Evolutionary conservation across 2,113 vertebrate genomes (phyloP), one percentile per base, ranked within the genome.

Genomic region (Lepisosteus osseus): DNA sequence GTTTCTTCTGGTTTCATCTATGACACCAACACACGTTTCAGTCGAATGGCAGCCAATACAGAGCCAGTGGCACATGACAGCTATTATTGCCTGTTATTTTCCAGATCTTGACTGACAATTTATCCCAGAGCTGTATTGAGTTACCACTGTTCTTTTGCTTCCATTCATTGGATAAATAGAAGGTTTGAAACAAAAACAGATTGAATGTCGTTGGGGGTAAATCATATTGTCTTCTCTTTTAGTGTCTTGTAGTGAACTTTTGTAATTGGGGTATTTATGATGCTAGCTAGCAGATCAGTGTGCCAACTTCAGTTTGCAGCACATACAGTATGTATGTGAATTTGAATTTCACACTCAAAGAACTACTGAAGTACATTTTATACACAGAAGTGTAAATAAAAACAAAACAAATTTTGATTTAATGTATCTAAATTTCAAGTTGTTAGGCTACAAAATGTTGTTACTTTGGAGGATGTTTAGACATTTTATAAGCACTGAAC

Each of bases 81-180:
- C 86, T 83, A 87, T 92, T 94, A 88, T 91, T 73, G 61, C 71
- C 0, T 0, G 70, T 84, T 65, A 67, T 85, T 86, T 94, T 94
- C 93, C 91, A 86, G 91, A 93, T 84, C 61, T 71, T 72, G 77
- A 82, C 86, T 88, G 87, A 67, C 80, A 71, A 84, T 86, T 92
- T 90, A 92, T 84, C 83, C 78, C 73, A 44, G 72, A 65, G 70
- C 78, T 78, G 84, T 80, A 87, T 83, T 89, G 85, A 88, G 83
- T 88, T 90, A 78, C 89, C 71, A 69, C 86, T 80, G 87, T 78
- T 79, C 84, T 76, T 82, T 86, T 78, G 85, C 83, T 85, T 85
- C 84, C 61, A 73, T 82, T 78, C 85, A 75, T 69, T 86, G 90
- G 90, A 90, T 80, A 80, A 76, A 84, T 77, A 87, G 83, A 79